Evolutionary conservation across 2,113 vertebrate species (phyloP), one percentile per base, ranked within the genome.

Genomic region (Nerophis ophidion): DNA sequence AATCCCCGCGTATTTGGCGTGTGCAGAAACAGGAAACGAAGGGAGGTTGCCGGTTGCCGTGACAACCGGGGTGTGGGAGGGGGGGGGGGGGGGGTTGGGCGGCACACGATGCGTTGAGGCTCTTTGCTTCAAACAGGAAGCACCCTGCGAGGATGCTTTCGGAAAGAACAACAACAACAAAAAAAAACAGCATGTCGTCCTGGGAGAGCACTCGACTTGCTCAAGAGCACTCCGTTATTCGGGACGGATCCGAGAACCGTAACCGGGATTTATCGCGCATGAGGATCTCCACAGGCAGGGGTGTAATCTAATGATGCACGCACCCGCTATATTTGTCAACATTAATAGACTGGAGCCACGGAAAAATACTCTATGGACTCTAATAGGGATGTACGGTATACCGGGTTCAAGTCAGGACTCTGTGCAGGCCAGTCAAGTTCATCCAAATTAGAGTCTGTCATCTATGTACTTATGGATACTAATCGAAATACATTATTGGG

Each of bases 301-400:
- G 3, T 47, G 26, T 75, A 74, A 79, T 84, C 70, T 51, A 50
- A 58, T 70, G 76, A 81, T 79, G 77, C 72, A 81, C 74, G 50
- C 66, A 76, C 68, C 2, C 5, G 60, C 49, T 40, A 17, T 47
- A 16, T 57, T 69, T 70, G 76, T 80, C 59, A 80, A 78, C 78
- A 74, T 69, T 71, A 67, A 80, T 78, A 44, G 12, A 1, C 13
- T 56, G 36, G 63, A 55, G 70, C 75, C 67, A 70, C 66, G 50
- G 56, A 57, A 66, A 66, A 59, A 68, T 52, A 65, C 60, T 67
- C 57, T 55, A 70, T 63, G 36, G 65, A 62, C 72, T 73, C 14
- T 61, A 26, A 26, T 26, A 26, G 19, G 19, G 26, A 26, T 26
- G 26, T 26, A 26, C 26, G 2, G 26, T 26, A 26, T 26, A 26